phyloP scores from a whole-genome alignment of 2,113 vertebrate species.

The Pavo muticus region DNA sequence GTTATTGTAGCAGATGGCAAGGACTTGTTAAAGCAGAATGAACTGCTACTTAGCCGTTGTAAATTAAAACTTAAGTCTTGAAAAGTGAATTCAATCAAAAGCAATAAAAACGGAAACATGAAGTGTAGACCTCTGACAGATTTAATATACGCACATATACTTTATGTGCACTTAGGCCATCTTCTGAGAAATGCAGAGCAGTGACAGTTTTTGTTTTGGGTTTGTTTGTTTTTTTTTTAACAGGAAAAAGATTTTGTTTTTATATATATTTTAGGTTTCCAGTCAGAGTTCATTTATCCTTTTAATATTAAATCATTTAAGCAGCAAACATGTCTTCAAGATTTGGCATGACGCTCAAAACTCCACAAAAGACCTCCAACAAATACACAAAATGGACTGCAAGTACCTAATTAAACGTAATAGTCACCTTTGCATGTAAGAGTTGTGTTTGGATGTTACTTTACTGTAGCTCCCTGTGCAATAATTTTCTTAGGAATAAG shows the following conservation, averaged over 20 bases:
- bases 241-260: not conserved
- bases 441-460: not conserved
- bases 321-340: not conserved
- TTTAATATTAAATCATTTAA: not conserved
- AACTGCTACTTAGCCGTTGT: not conserved
- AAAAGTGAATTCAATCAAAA: conserved; percentile 28
- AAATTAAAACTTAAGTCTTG: conserved; percentile 38
- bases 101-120: not conserved
- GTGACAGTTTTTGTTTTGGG: not conserved
- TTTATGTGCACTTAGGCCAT: not conserved
- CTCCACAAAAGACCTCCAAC: not conserved
- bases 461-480: not conserved
- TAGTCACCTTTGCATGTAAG: not conserved
- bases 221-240: too few species aligned
- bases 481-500: not conserved
- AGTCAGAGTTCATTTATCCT: not conserved
- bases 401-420: conserved; percentile 14
- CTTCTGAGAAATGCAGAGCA: not conserved
- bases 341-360: not conserved
- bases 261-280: not conserved
- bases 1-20: not conserved
- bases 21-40: conserved; percentile 17
- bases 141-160: not conserved
- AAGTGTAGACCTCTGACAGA: not conserved
- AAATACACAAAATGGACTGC: not conserved